Conservation (phyloP, 2,888 invertebrate species). For the Rhyacophila evoluta region DNA sequence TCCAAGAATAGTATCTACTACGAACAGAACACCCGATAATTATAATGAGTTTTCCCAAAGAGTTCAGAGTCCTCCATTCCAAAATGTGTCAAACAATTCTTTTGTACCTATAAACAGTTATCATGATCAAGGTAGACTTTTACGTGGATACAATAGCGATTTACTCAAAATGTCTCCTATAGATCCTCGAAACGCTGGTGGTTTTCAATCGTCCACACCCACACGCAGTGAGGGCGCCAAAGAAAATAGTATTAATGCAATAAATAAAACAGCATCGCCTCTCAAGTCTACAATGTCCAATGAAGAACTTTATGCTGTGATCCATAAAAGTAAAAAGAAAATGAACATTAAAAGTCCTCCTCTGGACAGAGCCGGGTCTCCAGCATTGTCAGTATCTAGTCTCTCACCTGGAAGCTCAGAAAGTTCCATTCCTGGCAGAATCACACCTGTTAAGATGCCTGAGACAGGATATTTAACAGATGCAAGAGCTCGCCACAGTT, state of each 20-base stretch:
- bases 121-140: conserved; percentile 33
- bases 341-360: conserved; percentile 74
- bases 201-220: conserved; percentile 79
- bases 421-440: conserved; percentile 64
- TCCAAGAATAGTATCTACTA: background rate
- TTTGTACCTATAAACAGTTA: conserved; percentile 47
- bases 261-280: conserved; percentile 71
- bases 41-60: background rate
- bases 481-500: conserved; percentile 72
- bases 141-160: conserved; percentile 56
- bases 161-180: conserved; percentile 76
- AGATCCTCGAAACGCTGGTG: conserved; percentile 72
- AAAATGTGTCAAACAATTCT: conserved; percentile 23
- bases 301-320: conserved; percentile 81
- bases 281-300: conserved; percentile 82
- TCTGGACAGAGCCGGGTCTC: conserved; percentile 67
- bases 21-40: background rate
- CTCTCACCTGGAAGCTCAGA: conserved; percentile 69
- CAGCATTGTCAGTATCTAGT: conserved; percentile 64
- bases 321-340: conserved; percentile 82
- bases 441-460: conserved; percentile 66
- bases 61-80: background rate
- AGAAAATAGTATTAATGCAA: conserved; percentile 57
- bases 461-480: conserved; percentile 74
- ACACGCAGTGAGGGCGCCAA: conserved; percentile 65